Conservation (phyloP, 1,140 invertebrate genomes). For the Drosophila hydei region DNA sequence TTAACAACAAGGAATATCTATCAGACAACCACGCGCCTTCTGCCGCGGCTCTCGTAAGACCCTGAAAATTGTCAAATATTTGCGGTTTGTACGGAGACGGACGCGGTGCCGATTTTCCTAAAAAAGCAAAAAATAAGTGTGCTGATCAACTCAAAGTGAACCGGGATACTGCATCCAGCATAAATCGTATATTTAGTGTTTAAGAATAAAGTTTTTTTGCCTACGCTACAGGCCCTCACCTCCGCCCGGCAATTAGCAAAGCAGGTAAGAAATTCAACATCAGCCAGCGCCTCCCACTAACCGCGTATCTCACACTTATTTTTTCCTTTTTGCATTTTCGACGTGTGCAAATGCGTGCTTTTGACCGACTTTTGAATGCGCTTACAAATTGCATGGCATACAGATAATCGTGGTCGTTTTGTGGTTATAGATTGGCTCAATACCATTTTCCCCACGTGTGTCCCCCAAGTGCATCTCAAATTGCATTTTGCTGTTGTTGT, state of each 20-base stretch:
- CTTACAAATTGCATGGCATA: slow-evolving; percentile 24
- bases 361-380: slow-evolving; percentile 39
- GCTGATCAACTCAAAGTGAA: slow-evolving; percentile 17
- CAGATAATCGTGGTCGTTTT: slow-evolving; percentile 54
- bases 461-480: slow-evolving; percentile 21
- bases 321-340: slow-evolving; percentile 14
- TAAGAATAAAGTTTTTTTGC: slow-evolving; percentile 61
- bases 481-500: slow-evolving; percentile 23
- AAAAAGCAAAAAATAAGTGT: slow-evolving; percentile 40
- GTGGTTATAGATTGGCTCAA: slow-evolving; percentile 66
- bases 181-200: slow-evolving; percentile 50
- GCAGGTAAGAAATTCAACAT: slow-evolving; percentile 48
- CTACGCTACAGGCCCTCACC: slow-evolving; percentile 20
- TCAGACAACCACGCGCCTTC: slow-evolving; percentile 15
- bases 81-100: slow-evolving; percentile 40
- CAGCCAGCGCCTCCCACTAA: slow-evolving; percentile 9
- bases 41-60: slow-evolving; percentile 22
- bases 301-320: slow-evolving; percentile 19
- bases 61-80: slow-evolving; percentile 42
- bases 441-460: slow-evolving; percentile 51
- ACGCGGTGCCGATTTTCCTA: slow-evolving; percentile 44
- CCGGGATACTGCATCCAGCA: slow-evolving; percentile 17
- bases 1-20: slow-evolving; percentile 17
- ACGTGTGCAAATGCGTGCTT: slow-evolving; percentile 36
- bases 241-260: slow-evolving; percentile 41